phyloP scores from a whole-genome alignment of 2,113 vertebrate species.

The Circaetus gallicus region DNA sequence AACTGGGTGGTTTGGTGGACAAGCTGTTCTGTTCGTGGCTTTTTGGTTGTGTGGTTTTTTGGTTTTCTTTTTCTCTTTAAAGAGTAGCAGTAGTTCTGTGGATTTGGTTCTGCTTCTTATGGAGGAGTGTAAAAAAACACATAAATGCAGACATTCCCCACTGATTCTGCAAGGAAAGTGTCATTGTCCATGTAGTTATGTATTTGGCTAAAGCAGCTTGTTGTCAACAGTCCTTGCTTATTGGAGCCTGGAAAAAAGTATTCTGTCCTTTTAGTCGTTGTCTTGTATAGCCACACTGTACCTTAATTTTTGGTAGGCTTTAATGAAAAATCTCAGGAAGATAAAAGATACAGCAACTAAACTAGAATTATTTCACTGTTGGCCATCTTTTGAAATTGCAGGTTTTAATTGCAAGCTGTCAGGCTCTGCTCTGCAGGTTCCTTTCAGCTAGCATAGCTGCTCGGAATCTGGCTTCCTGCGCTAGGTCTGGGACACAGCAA shows the following conservation, averaged over 20 bases:
- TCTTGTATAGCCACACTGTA: neutral
- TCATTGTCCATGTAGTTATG: rapidly evolving
- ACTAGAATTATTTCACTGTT: neutral
- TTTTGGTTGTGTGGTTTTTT: neutral
- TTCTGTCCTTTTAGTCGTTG: neutral
- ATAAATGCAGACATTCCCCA: neutral
- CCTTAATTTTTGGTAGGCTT: neutral
- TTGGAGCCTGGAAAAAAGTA: neutral
- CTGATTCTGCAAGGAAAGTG: neutral
- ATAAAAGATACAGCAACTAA: neutral
- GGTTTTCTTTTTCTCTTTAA: neutral
- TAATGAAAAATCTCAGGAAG: neutral
- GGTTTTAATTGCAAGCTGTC: neutral
- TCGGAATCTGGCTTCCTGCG: neutral
- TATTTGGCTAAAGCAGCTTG: neutral
- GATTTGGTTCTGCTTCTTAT: neutral
- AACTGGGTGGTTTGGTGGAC: neutral
- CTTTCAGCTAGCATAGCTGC: neutral
- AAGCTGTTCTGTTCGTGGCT: neutral
- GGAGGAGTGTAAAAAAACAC: neutral
- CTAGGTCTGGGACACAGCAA: neutral
- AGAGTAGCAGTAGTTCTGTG: neutral
- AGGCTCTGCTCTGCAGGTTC: neutral
- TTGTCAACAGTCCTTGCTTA: neutral
- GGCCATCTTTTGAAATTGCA: neutral